phyloP scores from a whole-genome alignment of 2,113 vertebrate species.

The Syngnathus scovelli region DNA sequence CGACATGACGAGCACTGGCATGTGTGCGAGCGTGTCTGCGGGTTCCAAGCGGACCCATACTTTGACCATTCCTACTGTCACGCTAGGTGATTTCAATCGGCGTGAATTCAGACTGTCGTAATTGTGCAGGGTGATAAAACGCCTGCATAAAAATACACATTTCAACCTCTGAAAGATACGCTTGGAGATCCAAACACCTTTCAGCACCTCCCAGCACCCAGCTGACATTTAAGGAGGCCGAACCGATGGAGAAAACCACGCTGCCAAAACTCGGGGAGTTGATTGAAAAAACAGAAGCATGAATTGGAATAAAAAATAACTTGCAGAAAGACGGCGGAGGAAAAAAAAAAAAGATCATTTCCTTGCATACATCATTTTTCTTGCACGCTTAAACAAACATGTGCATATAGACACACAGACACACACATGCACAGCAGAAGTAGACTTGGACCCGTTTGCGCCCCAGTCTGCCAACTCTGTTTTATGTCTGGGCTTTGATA shows the following conservation, averaged over 20 bases:
- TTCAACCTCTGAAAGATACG: conserved; percentile 35
- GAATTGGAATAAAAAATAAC: conserved; percentile 9
- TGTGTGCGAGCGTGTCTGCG: neutral
- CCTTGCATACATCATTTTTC: conserved; percentile 29
- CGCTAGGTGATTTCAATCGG: conserved; percentile 43
- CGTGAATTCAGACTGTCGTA: conserved; percentile 42
- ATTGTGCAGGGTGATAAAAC: conserved; percentile 57
- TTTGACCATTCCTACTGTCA: conserved; percentile 13
- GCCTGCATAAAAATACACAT: conserved; percentile 45
- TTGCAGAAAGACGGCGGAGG: conserved; percentile 15
- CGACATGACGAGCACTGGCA: conserved; percentile 5
- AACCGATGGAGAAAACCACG: neutral
- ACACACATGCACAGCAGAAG: conserved; percentile 27
- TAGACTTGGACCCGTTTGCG: conserved; percentile 36
- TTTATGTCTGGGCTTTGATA: conserved; percentile 65
- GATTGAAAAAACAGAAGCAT: conserved; percentile 37
- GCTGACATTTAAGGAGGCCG: conserved; percentile 41
- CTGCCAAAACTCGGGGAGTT: conserved; percentile 24
- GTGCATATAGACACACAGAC: conserved; percentile 6
- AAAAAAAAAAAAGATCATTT: conserved; percentile 7
- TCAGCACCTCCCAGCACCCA: conserved; percentile 44
- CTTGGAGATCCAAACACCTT: conserved; percentile 41
- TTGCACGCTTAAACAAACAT: conserved; percentile 21
- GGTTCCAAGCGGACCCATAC: conserved; percentile 1
- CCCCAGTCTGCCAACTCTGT: conserved; percentile 59